Conservation (phyloP, 2,113 vertebrate species). For the Parotia lawesii region DNA sequence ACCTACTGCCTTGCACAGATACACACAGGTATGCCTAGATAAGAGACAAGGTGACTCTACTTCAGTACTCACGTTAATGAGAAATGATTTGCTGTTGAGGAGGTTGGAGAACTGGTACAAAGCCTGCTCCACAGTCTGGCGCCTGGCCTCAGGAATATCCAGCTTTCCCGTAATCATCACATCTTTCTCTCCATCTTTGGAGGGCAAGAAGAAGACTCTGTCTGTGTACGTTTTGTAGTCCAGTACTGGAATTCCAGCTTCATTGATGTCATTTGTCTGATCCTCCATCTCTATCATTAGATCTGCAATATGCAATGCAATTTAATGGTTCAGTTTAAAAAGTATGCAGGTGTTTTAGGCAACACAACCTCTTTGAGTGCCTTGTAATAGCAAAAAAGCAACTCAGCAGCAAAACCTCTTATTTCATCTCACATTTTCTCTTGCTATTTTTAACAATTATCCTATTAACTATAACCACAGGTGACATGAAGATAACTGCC, state of each 20-base stretch:
- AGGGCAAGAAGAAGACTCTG: conserved; percentile 93
- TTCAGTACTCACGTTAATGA: conserved; percentile 83
- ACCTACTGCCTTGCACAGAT: background rate
- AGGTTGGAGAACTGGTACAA: conserved; percentile 97
- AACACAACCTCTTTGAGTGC: background rate
- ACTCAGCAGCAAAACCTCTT: background rate
- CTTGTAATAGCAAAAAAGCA: background rate
- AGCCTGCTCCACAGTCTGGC: conserved; percentile 83
- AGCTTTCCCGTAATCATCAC: conserved; percentile 90
- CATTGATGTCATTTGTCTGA: conserved; percentile 90
- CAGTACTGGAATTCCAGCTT: conserved; percentile 90
- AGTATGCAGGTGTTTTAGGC: background rate
- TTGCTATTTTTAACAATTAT: background rate
- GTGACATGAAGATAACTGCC: background rate
- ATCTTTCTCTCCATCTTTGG: conserved; percentile 88
- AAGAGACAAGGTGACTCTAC: background rate
- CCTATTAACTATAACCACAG: background rate
- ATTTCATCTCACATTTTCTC: background rate
- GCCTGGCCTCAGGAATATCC: conserved; percentile 85
- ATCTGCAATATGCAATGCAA: conserved; percentile 72
- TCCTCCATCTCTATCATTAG: conserved; percentile 99
- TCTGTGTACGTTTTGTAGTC: conserved; percentile 95
- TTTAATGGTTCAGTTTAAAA: background rate
- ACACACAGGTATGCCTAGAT: background rate
- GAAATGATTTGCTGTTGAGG: conserved; percentile 96